A percentile compares a stretch with the other conserved stretches of the same genome.
Evolutionary conservation across 2,113 vertebrate genomes (phyloP).

Genomic region (Pao palembangensis): DNA sequence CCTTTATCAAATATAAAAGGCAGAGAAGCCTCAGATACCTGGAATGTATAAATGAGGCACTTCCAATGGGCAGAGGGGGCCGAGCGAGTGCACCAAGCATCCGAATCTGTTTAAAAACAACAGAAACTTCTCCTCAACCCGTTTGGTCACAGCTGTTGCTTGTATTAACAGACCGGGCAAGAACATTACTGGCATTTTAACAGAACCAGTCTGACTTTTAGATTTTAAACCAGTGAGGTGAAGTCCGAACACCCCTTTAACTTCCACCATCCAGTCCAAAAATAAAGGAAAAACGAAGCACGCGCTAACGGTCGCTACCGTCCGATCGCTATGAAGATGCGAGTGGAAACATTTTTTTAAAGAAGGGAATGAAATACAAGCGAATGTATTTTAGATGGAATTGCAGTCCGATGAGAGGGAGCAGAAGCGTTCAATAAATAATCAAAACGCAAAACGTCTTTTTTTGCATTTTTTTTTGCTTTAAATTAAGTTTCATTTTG

Average conservation of each 20-base stretch:
- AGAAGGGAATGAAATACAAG: constrained; percentile 72
- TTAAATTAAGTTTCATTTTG: constrained; percentile 99
- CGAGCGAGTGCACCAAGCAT: constrained; percentile 65
- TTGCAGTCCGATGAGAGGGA: constrained; percentile 91
- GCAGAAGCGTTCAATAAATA: constrained; percentile 95
- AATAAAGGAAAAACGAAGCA: constrained; percentile 1
- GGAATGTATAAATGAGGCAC: constrained; percentile 97
- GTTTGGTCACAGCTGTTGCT: constrained; percentile 76
- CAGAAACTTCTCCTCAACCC: constrained; percentile 56
- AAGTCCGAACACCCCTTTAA: constrained; percentile 15
- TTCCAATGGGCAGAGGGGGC: constrained; percentile 56
- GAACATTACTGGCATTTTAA: constrained; percentile 17
- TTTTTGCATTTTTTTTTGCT: constrained; percentile 83
- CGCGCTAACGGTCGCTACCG: constrained; percentile 71
- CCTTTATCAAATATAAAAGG: constrained; percentile 74
- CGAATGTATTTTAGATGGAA: constrained; percentile 78
- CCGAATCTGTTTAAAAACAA: constrained; percentile 31
- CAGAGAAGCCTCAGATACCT: constrained; percentile 74
- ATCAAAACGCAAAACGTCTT: constrained; percentile 87
- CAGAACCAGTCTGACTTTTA: constrained; percentile 18
- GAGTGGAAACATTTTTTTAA: background rate
- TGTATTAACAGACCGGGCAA: constrained; percentile 55
- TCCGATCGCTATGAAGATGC: constrained; percentile 59
- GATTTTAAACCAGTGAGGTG: constrained; percentile 18
- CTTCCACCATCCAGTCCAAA: constrained; percentile 29